Base-by-base conservation (phyloP, 2,113 vertebrate species). In the Platichthys stellatus region DNA sequence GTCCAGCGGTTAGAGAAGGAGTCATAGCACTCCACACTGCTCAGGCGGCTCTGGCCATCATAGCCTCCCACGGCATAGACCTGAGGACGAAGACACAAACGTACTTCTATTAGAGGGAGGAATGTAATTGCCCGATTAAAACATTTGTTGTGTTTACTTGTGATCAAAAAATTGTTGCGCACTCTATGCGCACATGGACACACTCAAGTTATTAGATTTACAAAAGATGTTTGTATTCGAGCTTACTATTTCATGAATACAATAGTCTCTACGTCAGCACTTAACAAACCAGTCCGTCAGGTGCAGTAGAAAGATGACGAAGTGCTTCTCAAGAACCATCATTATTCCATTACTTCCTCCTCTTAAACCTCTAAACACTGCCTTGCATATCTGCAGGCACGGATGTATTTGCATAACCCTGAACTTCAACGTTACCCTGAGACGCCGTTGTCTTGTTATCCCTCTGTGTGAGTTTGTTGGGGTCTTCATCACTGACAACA, bases 1-100 rank as follows among this genome's bases (percentile, higher is more conserved):
- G 95, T 98, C 98, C 98, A 99, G 75, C 97, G 97, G 81, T 99
- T 99, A 26, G 97, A 98, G 91, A 99, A 99, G 0, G 96, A 99
- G 86, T 99, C 98, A 0, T 99, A 99, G 74, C 97, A 98, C 91
- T 99, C 98, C 6, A 97, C 97, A 0, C 96, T 99, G 94, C 94
- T 99, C 62, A 99, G 94, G n/a, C 97, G 96, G 89, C 93, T 97
- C 88, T 98, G 97, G 20, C 98, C 98, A 21, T 99, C 98, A 0
- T 98, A 99, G 11, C 98, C 98, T 24, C 98, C 98, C 9, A 99
- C 96, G 21, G 96, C 96, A 21, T 99, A 99, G 0, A 98, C 97
- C 98, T 99, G 82, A 40, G 58, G 62, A 85, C 6, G 80, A 13
- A 68, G 73, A 74, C 31, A 85, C 14, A 74, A 15, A 76, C n/a